phyloP scores from a whole-genome alignment of 2,113 vertebrate genomes.

The Vimba vimba region DNA sequence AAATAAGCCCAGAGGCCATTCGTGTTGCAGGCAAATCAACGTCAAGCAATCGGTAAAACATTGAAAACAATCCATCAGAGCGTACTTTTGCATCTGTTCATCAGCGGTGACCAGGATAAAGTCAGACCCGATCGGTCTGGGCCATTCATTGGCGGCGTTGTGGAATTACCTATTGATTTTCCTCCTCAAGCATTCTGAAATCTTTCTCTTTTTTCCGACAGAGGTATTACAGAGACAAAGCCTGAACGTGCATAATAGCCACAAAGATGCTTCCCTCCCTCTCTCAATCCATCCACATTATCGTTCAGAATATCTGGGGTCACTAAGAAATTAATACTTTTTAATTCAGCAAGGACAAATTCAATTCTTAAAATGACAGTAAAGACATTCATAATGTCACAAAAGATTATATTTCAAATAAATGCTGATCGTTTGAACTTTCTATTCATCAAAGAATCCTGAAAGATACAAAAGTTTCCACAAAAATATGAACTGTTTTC shows the following conservation, averaged over 20 bases:
- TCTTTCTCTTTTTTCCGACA: conserved; percentile 31
- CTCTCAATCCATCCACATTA: not conserved
- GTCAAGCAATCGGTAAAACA: conserved; percentile 50
- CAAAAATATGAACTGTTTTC: not conserved
- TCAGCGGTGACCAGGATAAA: conserved; percentile 48
- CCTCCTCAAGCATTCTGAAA: conserved; percentile 48
- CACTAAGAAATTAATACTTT: not conserved
- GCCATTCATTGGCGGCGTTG: conserved; percentile 36
- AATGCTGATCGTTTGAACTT: not conserved
- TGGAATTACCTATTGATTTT: conserved; percentile 65
- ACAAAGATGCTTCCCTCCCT: conserved; percentile 38
- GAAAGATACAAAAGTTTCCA: not conserved
- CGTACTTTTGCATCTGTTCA: conserved; percentile 57
- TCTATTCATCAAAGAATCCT: not conserved
- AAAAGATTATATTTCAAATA: not conserved
- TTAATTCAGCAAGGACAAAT: not conserved
- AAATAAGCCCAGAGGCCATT: conserved; percentile 50
- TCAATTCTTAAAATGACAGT: not conserved
- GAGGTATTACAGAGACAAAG: conserved; percentile 40
- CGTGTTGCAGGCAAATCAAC: conserved; percentile 40
- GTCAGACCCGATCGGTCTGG: conserved; percentile 21
- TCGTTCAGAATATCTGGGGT: not conserved
- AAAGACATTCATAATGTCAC: not conserved
- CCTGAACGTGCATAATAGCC: conserved; percentile 40
- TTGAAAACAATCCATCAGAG: conserved; percentile 54